Evolutionary conservation across 2,888 invertebrate species (phyloP).

Genomic region (Mystacides longicornis): DNA sequence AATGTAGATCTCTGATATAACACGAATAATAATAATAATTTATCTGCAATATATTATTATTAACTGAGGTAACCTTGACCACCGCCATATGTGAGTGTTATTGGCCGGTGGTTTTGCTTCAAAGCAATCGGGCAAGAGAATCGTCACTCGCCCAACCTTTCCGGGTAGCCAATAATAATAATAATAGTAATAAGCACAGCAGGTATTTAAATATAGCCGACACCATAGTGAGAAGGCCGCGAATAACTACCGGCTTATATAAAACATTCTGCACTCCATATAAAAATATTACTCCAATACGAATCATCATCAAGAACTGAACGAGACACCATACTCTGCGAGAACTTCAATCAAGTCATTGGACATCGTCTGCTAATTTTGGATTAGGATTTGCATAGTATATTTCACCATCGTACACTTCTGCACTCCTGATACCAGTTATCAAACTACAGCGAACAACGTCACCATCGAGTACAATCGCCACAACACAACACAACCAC

Average conservation of each 20-base stretch:
- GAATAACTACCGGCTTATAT: neutral
- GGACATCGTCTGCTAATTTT: too few relatives aligned
- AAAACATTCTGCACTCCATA: neutral
- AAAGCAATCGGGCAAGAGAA: slow-evolving; percentile 1
- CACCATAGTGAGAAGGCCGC: neutral
- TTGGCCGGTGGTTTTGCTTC: neutral
- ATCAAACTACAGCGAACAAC: neutral
- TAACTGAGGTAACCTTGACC: slow-evolving; percentile 1
- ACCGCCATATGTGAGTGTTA: neutral
- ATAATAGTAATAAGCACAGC: neutral
- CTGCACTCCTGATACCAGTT: neutral
- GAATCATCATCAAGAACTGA: neutral
- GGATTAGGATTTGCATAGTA: too few relatives aligned
- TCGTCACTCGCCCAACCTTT: neutral
- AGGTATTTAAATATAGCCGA: neutral
- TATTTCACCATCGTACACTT: neutral
- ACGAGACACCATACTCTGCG: neutral
- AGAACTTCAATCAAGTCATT: too few relatives aligned
- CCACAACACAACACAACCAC: too few relatives aligned
- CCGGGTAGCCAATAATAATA: neutral
- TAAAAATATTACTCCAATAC: neutral
- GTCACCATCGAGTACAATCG: neutral
- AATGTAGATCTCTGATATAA: too few relatives aligned
- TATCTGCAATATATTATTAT: too few relatives aligned
- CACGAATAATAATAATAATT: too few relatives aligned